Conservation (phyloP, 2,113 vertebrate species). For the Orientallactaga bullata region DNA sequence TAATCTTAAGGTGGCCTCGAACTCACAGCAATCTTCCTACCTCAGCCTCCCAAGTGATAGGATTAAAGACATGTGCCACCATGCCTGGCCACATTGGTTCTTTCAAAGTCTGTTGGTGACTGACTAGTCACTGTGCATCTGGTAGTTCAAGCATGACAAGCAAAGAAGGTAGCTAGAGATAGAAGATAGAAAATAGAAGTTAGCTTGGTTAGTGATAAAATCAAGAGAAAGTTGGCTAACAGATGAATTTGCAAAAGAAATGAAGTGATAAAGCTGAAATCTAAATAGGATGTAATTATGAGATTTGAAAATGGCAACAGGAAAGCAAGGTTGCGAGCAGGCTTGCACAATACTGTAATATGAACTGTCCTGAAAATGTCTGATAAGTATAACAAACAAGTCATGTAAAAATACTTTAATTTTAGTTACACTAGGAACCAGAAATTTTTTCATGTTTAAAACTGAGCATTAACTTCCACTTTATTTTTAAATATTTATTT, state of each 20-base stretch:
- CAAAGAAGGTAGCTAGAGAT: background rate
- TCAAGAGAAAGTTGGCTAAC: background rate
- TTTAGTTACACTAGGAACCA: background rate
- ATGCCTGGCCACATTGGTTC: too few species aligned
- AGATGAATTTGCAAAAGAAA: background rate
- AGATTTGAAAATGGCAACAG: background rate
- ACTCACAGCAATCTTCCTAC: too few species aligned
- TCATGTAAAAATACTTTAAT: background rate
- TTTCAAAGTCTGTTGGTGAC: background rate
- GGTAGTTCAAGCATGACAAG: too few species aligned
- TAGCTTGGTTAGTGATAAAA: background rate
- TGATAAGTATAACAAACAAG: background rate
- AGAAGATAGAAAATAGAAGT: too few species aligned
- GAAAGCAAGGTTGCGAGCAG: background rate
- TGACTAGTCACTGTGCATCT: background rate
- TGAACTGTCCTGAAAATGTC: background rate
- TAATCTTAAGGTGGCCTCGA: too few species aligned
- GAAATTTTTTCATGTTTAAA: background rate
- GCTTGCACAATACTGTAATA: background rate
- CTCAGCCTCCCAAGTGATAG: too few species aligned
- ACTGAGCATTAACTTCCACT: background rate
- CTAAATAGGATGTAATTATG: background rate
- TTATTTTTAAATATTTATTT: background rate
- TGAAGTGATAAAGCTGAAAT: background rate
- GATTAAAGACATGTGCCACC: too few species aligned